phyloP scores from a whole-genome alignment of 2,888 invertebrate genomes.

The Drosophila austrosaltans region DNA sequence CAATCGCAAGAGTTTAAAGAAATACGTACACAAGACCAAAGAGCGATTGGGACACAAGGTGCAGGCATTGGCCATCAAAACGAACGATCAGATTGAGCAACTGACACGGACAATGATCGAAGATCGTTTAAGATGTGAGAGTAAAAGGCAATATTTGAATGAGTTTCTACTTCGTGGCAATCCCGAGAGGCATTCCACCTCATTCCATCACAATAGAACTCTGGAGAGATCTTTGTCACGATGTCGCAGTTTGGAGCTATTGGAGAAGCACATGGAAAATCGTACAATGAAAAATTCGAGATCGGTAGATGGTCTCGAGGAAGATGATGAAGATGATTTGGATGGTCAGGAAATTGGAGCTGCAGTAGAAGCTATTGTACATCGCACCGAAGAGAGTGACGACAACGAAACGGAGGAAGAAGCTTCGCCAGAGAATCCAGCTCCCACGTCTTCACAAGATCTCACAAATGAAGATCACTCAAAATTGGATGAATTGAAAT shows the following conservation, averaged over 20 bases:
- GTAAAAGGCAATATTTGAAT: constrained; percentile 88
- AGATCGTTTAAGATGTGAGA: constrained; percentile 82
- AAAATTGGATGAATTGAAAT: constrained; percentile 68
- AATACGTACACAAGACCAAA: constrained; percentile 89
- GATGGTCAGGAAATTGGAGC: neutral
- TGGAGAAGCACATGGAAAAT: constrained; percentile 82
- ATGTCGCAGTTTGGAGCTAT: constrained; percentile 89
- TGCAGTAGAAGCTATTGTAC: constrained; percentile 61
- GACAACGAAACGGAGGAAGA: constrained; percentile 38
- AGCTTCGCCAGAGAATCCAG: constrained; percentile 2
- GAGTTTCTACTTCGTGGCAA: constrained; percentile 88
- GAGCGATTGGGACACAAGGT: constrained; percentile 92
- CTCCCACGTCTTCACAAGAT: neutral
- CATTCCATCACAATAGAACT: constrained; percentile 83
- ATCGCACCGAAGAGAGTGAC: constrained; percentile 51
- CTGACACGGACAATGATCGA: constrained; percentile 85
- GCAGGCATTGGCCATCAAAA: constrained; percentile 89
- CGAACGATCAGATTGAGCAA: constrained; percentile 89
- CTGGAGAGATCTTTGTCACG: constrained; percentile 86
- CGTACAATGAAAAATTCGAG: constrained; percentile 82
- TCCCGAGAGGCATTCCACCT: constrained; percentile 85
- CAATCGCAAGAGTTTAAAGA: constrained; percentile 87
- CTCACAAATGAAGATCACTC: constrained; percentile 48
- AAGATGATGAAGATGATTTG: constrained; percentile 29
- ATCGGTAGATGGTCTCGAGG: constrained; percentile 84